Conservation (phyloP, 2,113 vertebrate species). For the human region GRCh38 chr1:154597501-154598000, state of each 20-base stretch:
- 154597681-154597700: neutral
- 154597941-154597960: conserved; percentile 63
- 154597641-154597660: neutral
- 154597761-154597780: neutral
- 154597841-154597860: conserved; percentile 93
- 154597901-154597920: conserved; percentile 93
- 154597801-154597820: neutral
- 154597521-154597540: neutral
- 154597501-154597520: neutral
- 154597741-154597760: neutral
- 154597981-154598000: conserved; percentile 2
- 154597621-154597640: too few species aligned
- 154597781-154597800: neutral
- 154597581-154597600: neutral
- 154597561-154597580: neutral
- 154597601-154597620: neutral
- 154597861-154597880: conserved; percentile 92
- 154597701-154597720: neutral
- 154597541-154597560: neutral
- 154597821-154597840: conserved; percentile 95
- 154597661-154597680: neutral
- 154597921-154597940: conserved; percentile 91
- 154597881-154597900: conserved; percentile 94
- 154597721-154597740: neutral
- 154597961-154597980: conserved; percentile 67